Conservation (phyloP, 2,797 vertebrate species). For the Protonibea diacanthus region DNA sequence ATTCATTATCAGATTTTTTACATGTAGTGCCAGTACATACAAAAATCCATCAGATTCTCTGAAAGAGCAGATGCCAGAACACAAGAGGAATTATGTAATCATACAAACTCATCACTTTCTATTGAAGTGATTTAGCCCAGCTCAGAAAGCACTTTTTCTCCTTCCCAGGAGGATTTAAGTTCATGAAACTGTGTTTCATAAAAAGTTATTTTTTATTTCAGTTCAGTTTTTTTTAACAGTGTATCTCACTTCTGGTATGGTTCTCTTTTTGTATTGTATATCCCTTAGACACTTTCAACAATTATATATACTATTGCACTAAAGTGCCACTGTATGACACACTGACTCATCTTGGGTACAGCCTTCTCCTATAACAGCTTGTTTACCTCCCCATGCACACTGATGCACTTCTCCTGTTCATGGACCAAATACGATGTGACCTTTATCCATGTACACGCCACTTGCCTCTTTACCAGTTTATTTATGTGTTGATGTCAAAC, state of each 20-base stretch:
- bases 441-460: background rate
- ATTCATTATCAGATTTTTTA: background rate
- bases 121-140: background rate
- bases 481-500: background rate
- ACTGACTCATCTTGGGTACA: background rate
- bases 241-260: background rate
- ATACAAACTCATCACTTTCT: background rate
- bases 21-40: background rate
- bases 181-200: background rate
- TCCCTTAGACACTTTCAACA: background rate
- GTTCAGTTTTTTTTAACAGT: background rate
- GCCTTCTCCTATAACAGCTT: background rate
- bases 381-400: background rate
- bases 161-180: background rate
- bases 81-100: background rate
- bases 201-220: background rate
- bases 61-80: background rate
- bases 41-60: background rate
- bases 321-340: background rate
- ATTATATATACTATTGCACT: background rate
- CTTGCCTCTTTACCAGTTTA: background rate
- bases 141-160: background rate
- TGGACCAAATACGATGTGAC: background rate
- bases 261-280: background rate
- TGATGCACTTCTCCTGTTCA: slow-evolving; percentile 2